Conservation (phyloP, 1,140 invertebrate species). For the Zaprionus gabonicus region DNA sequence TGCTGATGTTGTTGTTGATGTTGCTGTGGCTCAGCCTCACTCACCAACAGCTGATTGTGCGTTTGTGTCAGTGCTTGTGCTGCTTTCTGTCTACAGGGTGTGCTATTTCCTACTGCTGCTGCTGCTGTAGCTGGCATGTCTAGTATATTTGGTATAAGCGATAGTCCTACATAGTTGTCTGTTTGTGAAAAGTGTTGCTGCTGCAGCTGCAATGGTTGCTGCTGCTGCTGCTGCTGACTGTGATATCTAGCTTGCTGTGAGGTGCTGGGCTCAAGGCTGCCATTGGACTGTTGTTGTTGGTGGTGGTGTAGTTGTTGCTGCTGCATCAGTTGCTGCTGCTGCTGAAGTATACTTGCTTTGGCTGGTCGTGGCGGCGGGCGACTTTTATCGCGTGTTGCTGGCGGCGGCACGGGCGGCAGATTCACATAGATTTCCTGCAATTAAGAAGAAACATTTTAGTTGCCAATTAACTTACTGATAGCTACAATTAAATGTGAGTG, state of each 20-base stretch:
- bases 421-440: constrained; percentile 82
- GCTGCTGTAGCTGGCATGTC: constrained; percentile 57
- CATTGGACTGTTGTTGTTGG: constrained; percentile 47
- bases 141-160: constrained; percentile 78
- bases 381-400: constrained; percentile 67
- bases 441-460: background rate
- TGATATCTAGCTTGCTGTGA: constrained; percentile 76
- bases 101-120: constrained; percentile 36
- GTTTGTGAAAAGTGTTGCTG: constrained; percentile 80
- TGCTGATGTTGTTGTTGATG: constrained; percentile 33
- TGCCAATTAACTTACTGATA: constrained; percentile 5
- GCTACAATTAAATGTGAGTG: background rate
- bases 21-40: constrained; percentile 58
- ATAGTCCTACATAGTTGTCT: constrained; percentile 81
- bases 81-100: constrained; percentile 60
- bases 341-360: constrained; percentile 80
- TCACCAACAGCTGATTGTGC: constrained; percentile 72
- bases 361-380: constrained; percentile 75
- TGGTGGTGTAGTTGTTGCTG: constrained; percentile 51
- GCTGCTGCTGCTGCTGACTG: constrained; percentile 51
- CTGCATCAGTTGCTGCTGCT: constrained; percentile 51
- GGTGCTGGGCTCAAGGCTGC: constrained; percentile 65
- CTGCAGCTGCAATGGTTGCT: constrained; percentile 58
- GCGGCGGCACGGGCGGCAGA: constrained; percentile 76
- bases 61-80: constrained; percentile 22